Conservation (phyloP, 1,140 invertebrate genomes). For the Drosophila santomea region DNA sequence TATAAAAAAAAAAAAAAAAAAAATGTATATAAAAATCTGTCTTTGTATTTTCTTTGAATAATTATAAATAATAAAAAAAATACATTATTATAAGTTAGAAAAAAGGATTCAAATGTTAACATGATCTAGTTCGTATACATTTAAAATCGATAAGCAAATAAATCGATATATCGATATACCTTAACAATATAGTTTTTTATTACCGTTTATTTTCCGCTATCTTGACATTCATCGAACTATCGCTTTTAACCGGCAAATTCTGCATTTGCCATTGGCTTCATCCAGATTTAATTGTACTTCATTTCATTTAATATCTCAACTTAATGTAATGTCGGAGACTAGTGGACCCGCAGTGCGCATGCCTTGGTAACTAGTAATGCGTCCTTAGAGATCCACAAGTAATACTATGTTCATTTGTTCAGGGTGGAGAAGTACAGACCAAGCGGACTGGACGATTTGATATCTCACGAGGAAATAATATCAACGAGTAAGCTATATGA, state of each 20-base stretch:
- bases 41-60: too few species aligned
- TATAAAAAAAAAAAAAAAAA: too few species aligned
- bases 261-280: conserved; percentile 1
- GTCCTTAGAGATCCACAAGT: background rate
- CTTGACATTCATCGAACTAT: conserved; percentile 30
- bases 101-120: too few species aligned
- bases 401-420: background rate
- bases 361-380: conserved; percentile 59
- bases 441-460: conserved; percentile 94
- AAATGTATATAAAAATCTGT: too few species aligned
- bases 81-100: too few species aligned
- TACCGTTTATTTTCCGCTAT: background rate
- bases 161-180: background rate
- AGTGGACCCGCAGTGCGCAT: conserved; percentile 60
- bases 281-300: background rate
- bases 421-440: conserved; percentile 99
- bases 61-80: too few species aligned
- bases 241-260: conserved; percentile 27
- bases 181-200: background rate
- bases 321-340: conserved; percentile 52
- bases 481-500: conserved; percentile 92
- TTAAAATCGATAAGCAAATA: background rate
- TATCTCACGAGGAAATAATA: conserved; percentile 99
- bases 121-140: too few species aligned
- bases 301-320: background rate